Evolutionary conservation across 2,888 invertebrate genomes (phyloP).

Genomic region (Coleophora flavipennella): DNA sequence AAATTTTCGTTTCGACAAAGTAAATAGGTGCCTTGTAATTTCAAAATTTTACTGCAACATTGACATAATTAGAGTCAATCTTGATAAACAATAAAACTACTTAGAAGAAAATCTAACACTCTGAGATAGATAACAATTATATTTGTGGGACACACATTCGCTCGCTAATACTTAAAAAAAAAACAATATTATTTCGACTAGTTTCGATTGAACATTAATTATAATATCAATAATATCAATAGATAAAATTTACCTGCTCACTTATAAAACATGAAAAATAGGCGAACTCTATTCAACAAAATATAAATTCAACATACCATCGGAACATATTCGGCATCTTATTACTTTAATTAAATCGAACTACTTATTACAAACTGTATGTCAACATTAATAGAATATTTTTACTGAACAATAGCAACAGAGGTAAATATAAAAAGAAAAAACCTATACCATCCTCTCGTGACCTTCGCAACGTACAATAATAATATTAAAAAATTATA

Average conservation of each 20-base stretch:
- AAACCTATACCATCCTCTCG: constrained; percentile 50
- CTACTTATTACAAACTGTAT: constrained; percentile 15
- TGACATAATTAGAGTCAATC: constrained; percentile 33
- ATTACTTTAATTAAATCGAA: no score
- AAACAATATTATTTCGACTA: constrained; percentile 37
- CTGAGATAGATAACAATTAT: constrained; percentile 54
- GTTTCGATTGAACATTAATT: constrained; percentile 33
- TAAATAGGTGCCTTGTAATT: no score
- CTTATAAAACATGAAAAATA: no score
- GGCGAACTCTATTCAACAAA: no score
- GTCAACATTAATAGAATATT: constrained; percentile 20
- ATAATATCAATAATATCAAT: constrained; percentile 47
- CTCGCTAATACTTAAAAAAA: constrained; percentile 34
- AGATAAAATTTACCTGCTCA: no score
- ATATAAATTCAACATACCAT: no score
- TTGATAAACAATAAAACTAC: constrained; percentile 60
- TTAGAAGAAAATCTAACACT: constrained; percentile 60
- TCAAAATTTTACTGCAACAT: constrained; percentile 21
- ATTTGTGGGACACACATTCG: constrained; percentile 36
- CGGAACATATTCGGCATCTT: no score
- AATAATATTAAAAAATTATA: constrained; percentile 39
- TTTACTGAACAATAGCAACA: constrained; percentile 47
- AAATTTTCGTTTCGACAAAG: no score
- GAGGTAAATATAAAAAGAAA: constrained; percentile 45
- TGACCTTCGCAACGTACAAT: constrained; percentile 48